Evolutionary conservation across 2,113 vertebrate genomes (phyloP).

Genomic region (Formicarius rufipectus): DNA sequence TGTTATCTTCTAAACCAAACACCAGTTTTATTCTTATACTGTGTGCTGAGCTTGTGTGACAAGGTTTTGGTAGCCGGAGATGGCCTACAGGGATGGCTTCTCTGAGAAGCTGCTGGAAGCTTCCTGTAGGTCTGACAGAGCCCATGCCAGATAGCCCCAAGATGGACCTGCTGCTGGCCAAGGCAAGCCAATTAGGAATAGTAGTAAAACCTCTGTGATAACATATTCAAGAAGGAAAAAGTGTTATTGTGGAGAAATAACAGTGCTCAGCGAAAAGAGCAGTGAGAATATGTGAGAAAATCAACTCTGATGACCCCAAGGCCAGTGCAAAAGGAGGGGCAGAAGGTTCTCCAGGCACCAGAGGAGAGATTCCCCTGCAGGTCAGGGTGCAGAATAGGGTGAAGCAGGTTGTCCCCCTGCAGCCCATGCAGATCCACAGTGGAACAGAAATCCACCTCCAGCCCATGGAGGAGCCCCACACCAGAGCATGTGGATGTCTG

Average conservation of each 20-base stretch:
- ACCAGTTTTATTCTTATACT: background rate
- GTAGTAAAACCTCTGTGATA: fast-evolving
- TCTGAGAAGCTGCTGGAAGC: background rate
- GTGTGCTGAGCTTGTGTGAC: background rate
- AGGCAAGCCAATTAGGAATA: fast-evolving
- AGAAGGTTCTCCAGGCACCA: background rate
- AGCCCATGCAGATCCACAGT: background rate
- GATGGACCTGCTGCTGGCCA: background rate
- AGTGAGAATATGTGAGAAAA: background rate
- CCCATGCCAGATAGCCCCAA: background rate
- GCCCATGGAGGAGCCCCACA: background rate
- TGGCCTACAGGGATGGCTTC: background rate
- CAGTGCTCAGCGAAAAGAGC: background rate
- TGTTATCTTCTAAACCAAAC: background rate
- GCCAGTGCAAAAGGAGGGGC: background rate
- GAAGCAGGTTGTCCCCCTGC: background rate
- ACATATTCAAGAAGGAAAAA: background rate
- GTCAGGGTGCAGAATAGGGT: no score
- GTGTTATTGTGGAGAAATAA: background rate
- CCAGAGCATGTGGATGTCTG: background rate
- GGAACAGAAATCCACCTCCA: background rate
- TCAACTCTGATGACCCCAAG: background rate
- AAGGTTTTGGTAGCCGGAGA: background rate
- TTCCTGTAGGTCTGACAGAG: fast-evolving
- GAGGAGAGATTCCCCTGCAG: background rate